Evolutionary conservation across 2,888 invertebrate genomes (phyloP).

Genomic region (Horisme vitalbata): DNA sequence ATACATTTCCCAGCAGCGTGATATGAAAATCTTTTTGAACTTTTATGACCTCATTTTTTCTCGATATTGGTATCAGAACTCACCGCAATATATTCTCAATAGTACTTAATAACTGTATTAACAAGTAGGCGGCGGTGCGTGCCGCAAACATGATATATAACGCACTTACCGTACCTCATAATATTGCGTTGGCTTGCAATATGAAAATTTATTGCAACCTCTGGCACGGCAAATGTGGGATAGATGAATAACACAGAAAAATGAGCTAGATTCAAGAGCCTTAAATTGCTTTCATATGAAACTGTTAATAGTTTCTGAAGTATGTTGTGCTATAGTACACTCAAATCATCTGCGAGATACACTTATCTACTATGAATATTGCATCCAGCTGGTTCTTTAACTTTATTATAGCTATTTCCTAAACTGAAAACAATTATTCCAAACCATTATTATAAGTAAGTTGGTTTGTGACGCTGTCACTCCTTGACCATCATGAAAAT

Average conservation of each 20-base stretch:
- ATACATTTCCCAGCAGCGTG: slow-evolving; percentile 10
- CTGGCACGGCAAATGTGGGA: slow-evolving; percentile 56
- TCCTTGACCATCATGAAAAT: too few species aligned
- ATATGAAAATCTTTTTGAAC: slow-evolving; percentile 17
- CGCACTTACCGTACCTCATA: slow-evolving; percentile 71
- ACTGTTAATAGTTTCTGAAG: not conserved
- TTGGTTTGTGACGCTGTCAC: too few species aligned
- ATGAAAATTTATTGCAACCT: slow-evolving; percentile 79
- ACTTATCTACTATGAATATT: too few species aligned
- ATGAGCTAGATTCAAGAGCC: slow-evolving; percentile 22
- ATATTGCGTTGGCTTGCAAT: slow-evolving; percentile 78
- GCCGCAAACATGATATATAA: slow-evolving; percentile 74
- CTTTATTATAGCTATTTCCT: too few species aligned
- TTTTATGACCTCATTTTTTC: slow-evolving; percentile 21
- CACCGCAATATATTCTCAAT: slow-evolving; percentile 52
- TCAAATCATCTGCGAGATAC: too few species aligned
- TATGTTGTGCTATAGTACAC: too few species aligned
- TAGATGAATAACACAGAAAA: slow-evolving; percentile 41
- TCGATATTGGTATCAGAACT: slow-evolving; percentile 24
- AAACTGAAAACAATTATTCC: too few species aligned
- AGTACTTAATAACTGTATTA: slow-evolving; percentile 58
- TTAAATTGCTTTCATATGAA: slow-evolving; percentile 2
- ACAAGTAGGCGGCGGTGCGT: slow-evolving; percentile 60
- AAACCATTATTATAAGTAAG: too few species aligned
- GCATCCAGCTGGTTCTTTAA: too few species aligned